phyloP scores from a whole-genome alignment of 2,113 vertebrate species.

The Strigops habroptila region DNA sequence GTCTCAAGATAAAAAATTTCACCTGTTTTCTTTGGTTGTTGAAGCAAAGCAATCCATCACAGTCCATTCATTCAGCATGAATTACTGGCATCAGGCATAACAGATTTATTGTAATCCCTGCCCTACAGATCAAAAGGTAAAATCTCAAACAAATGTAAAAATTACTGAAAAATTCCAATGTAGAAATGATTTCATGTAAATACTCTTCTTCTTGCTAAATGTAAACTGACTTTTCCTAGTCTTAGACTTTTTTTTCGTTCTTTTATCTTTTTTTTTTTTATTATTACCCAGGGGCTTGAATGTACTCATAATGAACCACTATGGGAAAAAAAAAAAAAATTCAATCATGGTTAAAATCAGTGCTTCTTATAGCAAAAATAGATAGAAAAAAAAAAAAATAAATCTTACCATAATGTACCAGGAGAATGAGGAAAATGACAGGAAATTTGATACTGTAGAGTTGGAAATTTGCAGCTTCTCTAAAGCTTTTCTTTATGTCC shows the following conservation, averaged over 20 bases:
- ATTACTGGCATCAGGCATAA: not conserved
- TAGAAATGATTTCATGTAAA: not conserved
- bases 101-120: not conserved
- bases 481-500: not conserved
- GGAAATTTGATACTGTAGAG: not conserved
- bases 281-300: not conserved
- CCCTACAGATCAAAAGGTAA: not conserved
- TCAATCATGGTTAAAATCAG: not conserved
- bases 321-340: not conserved
- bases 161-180: not conserved
- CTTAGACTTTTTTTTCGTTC: not conserved
- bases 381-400: not conserved
- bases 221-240: not conserved
- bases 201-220: not conserved
- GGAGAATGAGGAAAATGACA: not conserved
- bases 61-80: not conserved
- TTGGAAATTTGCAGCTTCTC: not conserved
- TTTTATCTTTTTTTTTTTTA: too few relatives aligned
- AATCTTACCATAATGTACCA: not conserved
- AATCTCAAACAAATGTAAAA: not conserved
- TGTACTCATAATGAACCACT: not conserved
- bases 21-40: not conserved
- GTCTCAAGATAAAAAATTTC: not conserved
- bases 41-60: conserved; percentile 22
- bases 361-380: not conserved